Conservation (phyloP, 2,888 invertebrate species). For the Ennomos quercinarius region DNA sequence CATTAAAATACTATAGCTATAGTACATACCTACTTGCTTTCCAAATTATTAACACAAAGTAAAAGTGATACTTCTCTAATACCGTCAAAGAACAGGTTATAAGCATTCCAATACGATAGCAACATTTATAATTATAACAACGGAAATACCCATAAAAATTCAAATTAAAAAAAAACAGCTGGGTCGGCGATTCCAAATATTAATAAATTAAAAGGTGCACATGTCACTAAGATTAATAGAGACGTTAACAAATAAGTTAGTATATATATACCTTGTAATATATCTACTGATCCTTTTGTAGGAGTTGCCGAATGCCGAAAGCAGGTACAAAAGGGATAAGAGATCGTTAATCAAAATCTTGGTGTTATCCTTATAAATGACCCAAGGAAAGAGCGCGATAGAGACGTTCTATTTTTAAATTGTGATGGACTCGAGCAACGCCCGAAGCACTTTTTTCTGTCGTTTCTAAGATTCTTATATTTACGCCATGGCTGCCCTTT, state of each 20-base stretch:
- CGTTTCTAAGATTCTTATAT: slow-evolving; percentile 39
- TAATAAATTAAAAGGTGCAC: slow-evolving; percentile 55
- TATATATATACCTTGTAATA: slow-evolving; percentile 44
- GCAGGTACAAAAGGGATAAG: slow-evolving; percentile 71
- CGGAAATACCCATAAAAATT: slow-evolving; percentile 62
- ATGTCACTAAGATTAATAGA: slow-evolving; percentile 74
- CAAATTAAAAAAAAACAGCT: slow-evolving; percentile 67
- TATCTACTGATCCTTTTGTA: slow-evolving; percentile 67
- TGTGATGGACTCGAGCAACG: slow-evolving; percentile 59
- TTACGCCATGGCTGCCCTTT: slow-evolving; percentile 19
- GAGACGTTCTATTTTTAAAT: slow-evolving; percentile 55
- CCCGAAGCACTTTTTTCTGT: slow-evolving; percentile 56
- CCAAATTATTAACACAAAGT: slow-evolving; percentile 2
- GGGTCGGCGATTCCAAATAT: slow-evolving; percentile 52
- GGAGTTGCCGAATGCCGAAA: slow-evolving; percentile 70
- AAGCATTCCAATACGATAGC: slow-evolving; percentile 37
- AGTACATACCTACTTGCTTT: too few species aligned
- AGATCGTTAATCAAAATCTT: slow-evolving; percentile 77
- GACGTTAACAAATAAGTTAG: slow-evolving; percentile 74
- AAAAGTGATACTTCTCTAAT: slow-evolving; percentile 15
- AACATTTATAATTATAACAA: slow-evolving; percentile 37
- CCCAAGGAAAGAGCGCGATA: slow-evolving; percentile 67
- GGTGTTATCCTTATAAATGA: slow-evolving; percentile 66
- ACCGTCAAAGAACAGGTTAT: slow-evolving; percentile 27
- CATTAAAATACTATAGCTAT: too few species aligned